A percentile compares a stretch with the other conserved stretches of the same genome.
phyloP scores from a whole-genome alignment of 2,797 vertebrate genomes.

The Siniperca undulata region DNA sequence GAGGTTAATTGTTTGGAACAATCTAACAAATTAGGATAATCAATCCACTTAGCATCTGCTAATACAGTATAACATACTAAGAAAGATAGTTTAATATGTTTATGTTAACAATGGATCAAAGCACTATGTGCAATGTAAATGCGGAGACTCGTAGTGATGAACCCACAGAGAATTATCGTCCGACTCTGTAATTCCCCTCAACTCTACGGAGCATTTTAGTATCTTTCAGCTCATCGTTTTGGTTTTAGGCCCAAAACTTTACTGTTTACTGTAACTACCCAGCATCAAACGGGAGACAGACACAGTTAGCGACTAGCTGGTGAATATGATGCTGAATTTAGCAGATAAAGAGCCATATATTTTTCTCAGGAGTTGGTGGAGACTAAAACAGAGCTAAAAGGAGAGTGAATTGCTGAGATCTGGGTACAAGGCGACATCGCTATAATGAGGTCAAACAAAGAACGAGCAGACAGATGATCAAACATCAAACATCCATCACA shows the following conservation, averaged over 20 bases:
- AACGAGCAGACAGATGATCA: neutral
- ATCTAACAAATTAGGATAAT: conserved; percentile 23
- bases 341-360: too few species aligned
- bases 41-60: conserved; percentile 10
- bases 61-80: neutral
- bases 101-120: neutral
- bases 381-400: neutral
- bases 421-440: neutral
- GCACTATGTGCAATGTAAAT: neutral
- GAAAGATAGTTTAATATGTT: neutral
- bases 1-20: conserved; percentile 32
- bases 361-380: neutral
- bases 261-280: too few species aligned
- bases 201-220: too few species aligned
- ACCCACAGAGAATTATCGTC: neutral
- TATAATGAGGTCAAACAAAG: neutral
- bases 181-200: neutral
- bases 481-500: neutral
- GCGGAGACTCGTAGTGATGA: neutral
- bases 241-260: too few species aligned
- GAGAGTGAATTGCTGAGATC: neutral
- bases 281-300: too few species aligned
- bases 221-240: too few species aligned
- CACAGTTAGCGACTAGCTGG: too few species aligned
- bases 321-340: too few species aligned